phyloP scores from a whole-genome alignment of 2,113 vertebrate genomes.

The Oryzias curvinotus region DNA sequence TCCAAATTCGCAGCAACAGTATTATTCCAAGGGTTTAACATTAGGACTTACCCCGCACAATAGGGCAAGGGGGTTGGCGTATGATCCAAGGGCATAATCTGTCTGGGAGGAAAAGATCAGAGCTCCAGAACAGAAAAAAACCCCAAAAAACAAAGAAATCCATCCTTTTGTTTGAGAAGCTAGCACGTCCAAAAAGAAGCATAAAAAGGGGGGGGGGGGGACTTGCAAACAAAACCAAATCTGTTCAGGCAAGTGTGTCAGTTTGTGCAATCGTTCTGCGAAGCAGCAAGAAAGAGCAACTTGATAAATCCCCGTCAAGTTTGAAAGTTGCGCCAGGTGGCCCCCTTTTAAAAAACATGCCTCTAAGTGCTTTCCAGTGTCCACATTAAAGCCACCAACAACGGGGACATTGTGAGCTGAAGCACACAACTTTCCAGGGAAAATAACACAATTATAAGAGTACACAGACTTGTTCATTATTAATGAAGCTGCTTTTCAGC shows the following conservation, averaged over 20 bases:
- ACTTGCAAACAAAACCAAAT: constrained; percentile 39
- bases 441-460: constrained; percentile 75
- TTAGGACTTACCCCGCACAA: constrained; percentile 59
- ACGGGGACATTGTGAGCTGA: constrained; percentile 44
- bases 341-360: constrained; percentile 42
- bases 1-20: constrained; percentile 56
- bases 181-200: constrained; percentile 31
- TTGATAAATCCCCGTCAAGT: constrained; percentile 30
- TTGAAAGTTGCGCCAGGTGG: constrained; percentile 45
- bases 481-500: constrained; percentile 78
- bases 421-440: constrained; percentile 65
- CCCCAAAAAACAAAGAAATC: constrained; percentile 33
- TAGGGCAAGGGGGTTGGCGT: constrained; percentile 63
- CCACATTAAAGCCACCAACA: constrained; percentile 48
- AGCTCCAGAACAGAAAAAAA: constrained; percentile 53
- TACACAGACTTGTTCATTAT: constrained; percentile 76
- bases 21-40: constrained; percentile 57
- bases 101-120: constrained; percentile 53
- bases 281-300: constrained; percentile 25
- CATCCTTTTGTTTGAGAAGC: constrained; percentile 43
- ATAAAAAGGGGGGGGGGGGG: constrained; percentile 7
- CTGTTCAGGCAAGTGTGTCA: constrained; percentile 34
- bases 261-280: constrained; percentile 11
- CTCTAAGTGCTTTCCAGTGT: constrained; percentile 37
- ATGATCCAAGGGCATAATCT: constrained; percentile 60